These are phyloP conservation scores for Nematopogon swammerdamellus DNA, from an alignment of 2,888 invertebrate genomes.

Conservation along the genomic window DNA sequence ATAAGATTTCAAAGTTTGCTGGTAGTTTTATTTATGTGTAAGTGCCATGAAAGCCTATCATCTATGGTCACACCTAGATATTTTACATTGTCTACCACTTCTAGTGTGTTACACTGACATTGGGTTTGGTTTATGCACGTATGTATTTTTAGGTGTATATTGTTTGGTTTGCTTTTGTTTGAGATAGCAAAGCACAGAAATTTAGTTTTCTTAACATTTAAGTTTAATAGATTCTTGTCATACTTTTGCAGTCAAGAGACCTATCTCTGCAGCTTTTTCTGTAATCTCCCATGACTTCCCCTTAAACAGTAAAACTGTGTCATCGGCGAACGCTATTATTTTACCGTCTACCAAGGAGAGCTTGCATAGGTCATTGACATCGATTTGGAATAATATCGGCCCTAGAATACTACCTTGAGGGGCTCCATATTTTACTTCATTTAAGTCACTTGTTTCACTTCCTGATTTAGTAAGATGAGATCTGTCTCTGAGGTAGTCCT, in stretches of 20 bases:
- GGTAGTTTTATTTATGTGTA: not conserved
- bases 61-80: not conserved
- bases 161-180: too few species aligned
- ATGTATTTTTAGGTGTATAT: too few species aligned
- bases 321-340: not conserved
- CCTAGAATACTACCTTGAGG: not conserved
- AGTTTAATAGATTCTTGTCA: not conserved
- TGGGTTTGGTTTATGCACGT: too few species aligned
- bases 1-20: not conserved
- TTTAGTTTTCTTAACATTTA: not conserved
- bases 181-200: not conserved
- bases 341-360: not conserved
- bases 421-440: not conserved
- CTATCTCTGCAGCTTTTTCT: not conserved
- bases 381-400: not conserved
- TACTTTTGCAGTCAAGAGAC: not conserved
- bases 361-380: not conserved
- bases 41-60: not conserved
- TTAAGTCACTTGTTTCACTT: not conserved
- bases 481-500: not conserved
- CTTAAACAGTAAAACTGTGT: not conserved
- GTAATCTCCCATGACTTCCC: not conserved
- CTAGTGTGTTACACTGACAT: too few species aligned
- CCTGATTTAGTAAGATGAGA: not conserved
- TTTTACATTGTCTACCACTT: not conserved